phyloP scores from a whole-genome alignment of 2,888 invertebrate species.

The Theretra japonica region DNA sequence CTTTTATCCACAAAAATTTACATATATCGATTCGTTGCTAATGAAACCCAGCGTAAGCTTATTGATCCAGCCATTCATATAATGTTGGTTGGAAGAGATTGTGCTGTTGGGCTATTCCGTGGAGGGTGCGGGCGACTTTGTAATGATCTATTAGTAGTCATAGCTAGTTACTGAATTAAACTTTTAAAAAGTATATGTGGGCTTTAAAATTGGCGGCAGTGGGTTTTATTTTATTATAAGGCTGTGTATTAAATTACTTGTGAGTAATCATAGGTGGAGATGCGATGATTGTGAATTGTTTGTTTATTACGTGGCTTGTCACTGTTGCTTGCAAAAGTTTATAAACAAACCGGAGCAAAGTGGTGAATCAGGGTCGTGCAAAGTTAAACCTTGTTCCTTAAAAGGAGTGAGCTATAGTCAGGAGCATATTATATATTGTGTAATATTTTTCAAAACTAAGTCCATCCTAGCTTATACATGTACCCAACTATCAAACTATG shows the following conservation, averaged over 20 bases:
- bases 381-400: constrained; percentile 15
- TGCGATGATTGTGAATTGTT: constrained; percentile 61
- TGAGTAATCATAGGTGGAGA: constrained; percentile 66
- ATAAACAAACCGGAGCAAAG: constrained; percentile 20
- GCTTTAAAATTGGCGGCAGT: constrained; percentile 71
- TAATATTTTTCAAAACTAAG: constrained; percentile 5
- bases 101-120: background rate
- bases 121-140: constrained; percentile 32
- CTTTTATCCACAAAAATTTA: background rate
- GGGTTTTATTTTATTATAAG: constrained; percentile 74
- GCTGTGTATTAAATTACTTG: constrained; percentile 77
- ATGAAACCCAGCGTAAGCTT: background rate
- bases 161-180: constrained; percentile 56
- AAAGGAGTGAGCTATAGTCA: constrained; percentile 18
- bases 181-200: constrained; percentile 48
- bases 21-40: background rate
- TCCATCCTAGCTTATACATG: constrained; percentile 13
- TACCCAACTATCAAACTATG: background rate
- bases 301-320: constrained; percentile 46
- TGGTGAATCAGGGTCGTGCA: constrained; percentile 17
- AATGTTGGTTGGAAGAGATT: background rate
- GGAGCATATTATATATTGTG: constrained; percentile 12
- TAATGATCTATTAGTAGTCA: constrained; percentile 52
- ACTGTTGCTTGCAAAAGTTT: constrained; percentile 31
- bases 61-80: background rate